These are phyloP conservation scores for Laspeyria flexula DNA, from an alignment of 2,888 invertebrate genomes.

Conservation along the genomic window DNA sequence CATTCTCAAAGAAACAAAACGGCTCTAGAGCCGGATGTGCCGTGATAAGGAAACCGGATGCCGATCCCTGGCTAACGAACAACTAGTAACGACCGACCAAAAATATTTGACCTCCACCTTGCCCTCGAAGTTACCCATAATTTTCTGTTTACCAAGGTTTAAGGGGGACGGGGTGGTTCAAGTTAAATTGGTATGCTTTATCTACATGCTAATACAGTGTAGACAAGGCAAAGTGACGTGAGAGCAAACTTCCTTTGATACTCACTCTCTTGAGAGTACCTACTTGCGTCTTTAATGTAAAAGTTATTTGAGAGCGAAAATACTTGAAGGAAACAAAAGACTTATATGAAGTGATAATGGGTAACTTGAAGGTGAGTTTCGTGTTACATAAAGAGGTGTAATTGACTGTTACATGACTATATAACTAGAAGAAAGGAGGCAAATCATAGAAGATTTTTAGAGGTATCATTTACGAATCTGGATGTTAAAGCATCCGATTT, in stretches of 20 bases:
- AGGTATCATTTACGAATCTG: too few relatives aligned
- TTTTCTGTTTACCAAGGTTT: slow-evolving; percentile 16
- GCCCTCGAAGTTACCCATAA: slow-evolving; percentile 25
- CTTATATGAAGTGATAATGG: slow-evolving; percentile 2
- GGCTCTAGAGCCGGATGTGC: slow-evolving; percentile 64
- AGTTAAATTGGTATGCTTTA: slow-evolving; percentile 40
- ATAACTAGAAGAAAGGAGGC: neutral
- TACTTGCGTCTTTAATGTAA: slow-evolving; percentile 54
- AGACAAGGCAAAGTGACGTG: slow-evolving; percentile 61
- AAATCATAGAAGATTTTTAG: too few relatives aligned
- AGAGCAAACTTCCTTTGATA: slow-evolving; percentile 69
- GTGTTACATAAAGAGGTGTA: neutral
- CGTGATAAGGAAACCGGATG: slow-evolving; percentile 78
- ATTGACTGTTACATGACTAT: neutral
- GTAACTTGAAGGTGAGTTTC: neutral
- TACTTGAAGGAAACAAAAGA: slow-evolving; percentile 18
- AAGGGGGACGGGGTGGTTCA: slow-evolving; percentile 40
- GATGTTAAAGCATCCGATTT: too few relatives aligned
- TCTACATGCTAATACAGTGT: slow-evolving; percentile 63
- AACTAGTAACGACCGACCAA: slow-evolving; percentile 63
- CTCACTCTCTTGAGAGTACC: slow-evolving; percentile 52
- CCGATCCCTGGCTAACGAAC: slow-evolving; percentile 73
- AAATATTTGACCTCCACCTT: slow-evolving; percentile 43
- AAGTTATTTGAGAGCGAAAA: slow-evolving; percentile 46
- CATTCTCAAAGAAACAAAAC: slow-evolving; percentile 73